A percentile compares a stretch with the other conserved stretches of the same genome.
phyloP scores from a whole-genome alignment of 2,797 vertebrate genomes.

The Girardinus metallicus region DNA sequence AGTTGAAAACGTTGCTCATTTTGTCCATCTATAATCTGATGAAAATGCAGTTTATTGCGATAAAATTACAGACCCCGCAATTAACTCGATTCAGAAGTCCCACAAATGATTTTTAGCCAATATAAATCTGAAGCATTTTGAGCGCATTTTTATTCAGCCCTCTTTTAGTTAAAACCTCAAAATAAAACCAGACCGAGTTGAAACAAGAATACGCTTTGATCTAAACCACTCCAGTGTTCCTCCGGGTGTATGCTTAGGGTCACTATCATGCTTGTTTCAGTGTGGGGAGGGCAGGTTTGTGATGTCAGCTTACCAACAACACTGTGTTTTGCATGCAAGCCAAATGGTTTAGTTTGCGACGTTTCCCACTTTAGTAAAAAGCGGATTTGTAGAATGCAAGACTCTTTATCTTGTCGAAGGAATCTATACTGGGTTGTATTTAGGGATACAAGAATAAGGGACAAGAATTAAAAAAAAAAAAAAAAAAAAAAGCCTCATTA shows the following conservation, averaged over 20 bases:
- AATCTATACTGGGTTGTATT: not conserved
- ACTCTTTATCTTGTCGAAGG: not conserved
- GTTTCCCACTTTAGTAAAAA: not conserved
- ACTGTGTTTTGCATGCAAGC: not conserved
- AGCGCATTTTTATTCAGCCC: not conserved
- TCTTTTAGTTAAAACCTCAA: not conserved
- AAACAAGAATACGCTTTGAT: not conserved
- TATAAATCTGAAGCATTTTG: not conserved
- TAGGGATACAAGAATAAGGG: not conserved
- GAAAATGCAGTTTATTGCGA: no score
- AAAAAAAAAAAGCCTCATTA: not conserved
- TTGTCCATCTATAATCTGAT: no score
- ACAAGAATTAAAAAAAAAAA: not conserved
- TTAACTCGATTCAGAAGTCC: not conserved
- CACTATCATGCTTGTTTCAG: not conserved
- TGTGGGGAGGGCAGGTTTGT: no score
- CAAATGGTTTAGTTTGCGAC: not conserved
- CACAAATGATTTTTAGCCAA: not conserved
- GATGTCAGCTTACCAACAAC: no score
- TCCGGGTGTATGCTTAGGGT: not conserved
- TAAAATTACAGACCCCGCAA: not conserved
- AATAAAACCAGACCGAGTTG: not conserved
- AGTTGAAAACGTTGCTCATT: no score
- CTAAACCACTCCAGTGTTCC: not conserved
- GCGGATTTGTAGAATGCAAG: not conserved